These are phyloP conservation scores for Ancistrus triradiatus DNA, from an alignment of 2,113 vertebrate genomes.

Conservation along the genomic window DNA sequence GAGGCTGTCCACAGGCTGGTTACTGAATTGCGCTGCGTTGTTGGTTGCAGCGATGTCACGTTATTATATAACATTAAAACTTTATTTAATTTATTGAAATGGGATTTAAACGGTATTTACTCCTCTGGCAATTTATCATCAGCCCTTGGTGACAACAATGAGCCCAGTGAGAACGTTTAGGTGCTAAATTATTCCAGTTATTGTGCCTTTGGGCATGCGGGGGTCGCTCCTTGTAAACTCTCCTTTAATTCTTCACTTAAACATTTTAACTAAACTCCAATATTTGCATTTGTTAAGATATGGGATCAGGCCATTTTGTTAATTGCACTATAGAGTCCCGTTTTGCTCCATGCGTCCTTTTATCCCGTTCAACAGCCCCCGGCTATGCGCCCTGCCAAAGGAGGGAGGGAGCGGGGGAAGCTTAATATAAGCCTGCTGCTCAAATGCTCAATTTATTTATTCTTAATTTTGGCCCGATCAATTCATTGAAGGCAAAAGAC, in stretches of 20 bases:
- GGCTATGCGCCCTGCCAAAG: slow-evolving; percentile 82
- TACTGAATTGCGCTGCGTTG: slow-evolving; percentile 36
- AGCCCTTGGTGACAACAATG: slow-evolving; percentile 66
- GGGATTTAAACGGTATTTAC: slow-evolving; percentile 84
- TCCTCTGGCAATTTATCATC: slow-evolving; percentile 70
- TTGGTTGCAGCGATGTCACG: slow-evolving; percentile 38
- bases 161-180: slow-evolving; percentile 78
- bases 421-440: slow-evolving; percentile 87
- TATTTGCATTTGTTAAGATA: slow-evolving; percentile 99
- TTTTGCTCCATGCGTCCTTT: slow-evolving; percentile 91
- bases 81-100: slow-evolving; percentile 80
- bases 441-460: slow-evolving; percentile 99
- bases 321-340: slow-evolving; percentile 92
- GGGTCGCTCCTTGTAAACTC: slow-evolving; percentile 90
- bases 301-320: slow-evolving; percentile 99
- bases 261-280: slow-evolving; percentile 98
- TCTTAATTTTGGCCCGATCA: slow-evolving; percentile 99
- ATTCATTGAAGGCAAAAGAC: slow-evolving; percentile 98
- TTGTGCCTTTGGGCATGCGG: slow-evolving; percentile 81
- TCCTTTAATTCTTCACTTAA: slow-evolving; percentile 98
- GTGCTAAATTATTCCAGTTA: slow-evolving; percentile 81
- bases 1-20: too few species aligned
- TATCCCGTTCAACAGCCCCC: slow-evolving; percentile 92
- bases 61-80: slow-evolving; percentile 57
- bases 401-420: slow-evolving; percentile 70